Conservation (phyloP, 2,888 invertebrate genomes). For the Drosophila borborema region DNA sequence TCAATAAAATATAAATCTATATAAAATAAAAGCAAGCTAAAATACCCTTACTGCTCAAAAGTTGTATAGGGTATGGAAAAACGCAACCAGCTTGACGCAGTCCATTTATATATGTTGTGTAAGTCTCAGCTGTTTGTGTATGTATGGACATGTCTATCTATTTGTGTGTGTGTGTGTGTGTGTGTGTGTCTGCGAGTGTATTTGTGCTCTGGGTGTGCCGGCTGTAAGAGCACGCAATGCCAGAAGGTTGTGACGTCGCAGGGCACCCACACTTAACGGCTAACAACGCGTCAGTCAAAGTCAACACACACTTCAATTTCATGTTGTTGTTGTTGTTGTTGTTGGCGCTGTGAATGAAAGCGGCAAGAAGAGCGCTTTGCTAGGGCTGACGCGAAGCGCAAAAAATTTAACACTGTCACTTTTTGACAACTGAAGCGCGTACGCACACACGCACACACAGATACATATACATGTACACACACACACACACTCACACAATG, state of each 20-base stretch:
- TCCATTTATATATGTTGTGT: constrained; percentile 15
- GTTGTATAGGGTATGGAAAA: constrained; percentile 23
- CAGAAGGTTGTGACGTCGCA: constrained; percentile 47
- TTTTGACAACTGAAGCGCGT: constrained; percentile 61
- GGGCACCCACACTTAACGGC: constrained; percentile 67
- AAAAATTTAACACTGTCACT: constrained; percentile 75
- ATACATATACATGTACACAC: not conserved
- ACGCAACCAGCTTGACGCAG: constrained; percentile 13
- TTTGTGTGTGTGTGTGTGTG: not conserved
- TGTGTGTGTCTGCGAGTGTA: constrained; percentile 9
- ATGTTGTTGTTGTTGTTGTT: constrained; percentile 33
- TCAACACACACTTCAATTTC: constrained; percentile 71
- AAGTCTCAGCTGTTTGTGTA: constrained; percentile 8
- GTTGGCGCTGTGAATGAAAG: constrained; percentile 16
- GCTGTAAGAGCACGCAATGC: constrained; percentile 54
- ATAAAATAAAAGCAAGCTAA: not conserved
- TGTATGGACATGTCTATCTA: not conserved
- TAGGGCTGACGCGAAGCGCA: constrained; percentile 19
- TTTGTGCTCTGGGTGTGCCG: constrained; percentile 36
- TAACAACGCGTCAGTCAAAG: constrained; percentile 78
- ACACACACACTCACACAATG: constrained; percentile 28
- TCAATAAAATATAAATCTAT: too few species aligned
- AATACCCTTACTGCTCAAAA: not conserved
- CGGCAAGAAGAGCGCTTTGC: constrained; percentile 27
- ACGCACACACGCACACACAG: constrained; percentile 11